Evolutionary conservation across 2,888 invertebrate genomes (phyloP).

Genomic region (Hyalella azteca): DNA sequence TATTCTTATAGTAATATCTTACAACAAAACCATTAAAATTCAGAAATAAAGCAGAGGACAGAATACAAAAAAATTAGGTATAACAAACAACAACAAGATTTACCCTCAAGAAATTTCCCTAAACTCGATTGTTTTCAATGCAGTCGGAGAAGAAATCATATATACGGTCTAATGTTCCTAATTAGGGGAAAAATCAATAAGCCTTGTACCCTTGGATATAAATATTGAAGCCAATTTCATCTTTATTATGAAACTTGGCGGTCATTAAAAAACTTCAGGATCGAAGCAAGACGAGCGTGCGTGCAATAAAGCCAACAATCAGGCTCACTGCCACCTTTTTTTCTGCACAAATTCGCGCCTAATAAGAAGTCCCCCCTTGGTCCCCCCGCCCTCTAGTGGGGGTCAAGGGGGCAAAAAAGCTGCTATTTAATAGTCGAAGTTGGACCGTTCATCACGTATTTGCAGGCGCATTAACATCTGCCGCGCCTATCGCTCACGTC

Average conservation of each 20-base stretch:
- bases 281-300: neutral
- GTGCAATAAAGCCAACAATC: neutral
- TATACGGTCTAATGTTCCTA: too few relatives aligned
- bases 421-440: neutral
- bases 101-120: too few relatives aligned
- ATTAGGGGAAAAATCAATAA: neutral
- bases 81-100: too few relatives aligned
- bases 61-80: too few relatives aligned
- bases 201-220: too few relatives aligned
- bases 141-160: too few relatives aligned
- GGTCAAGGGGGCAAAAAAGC: neutral
- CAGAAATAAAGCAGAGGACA: too few relatives aligned
- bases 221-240: neutral
- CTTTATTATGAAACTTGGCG: neutral
- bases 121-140: too few relatives aligned
- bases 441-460: conserved; percentile 22
- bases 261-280: neutral
- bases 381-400: neutral
- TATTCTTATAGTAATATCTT: too few relatives aligned
- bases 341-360: neutral
- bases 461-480: conserved; percentile 15
- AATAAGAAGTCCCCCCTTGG: neutral
- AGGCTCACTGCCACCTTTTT: too few relatives aligned
- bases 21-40: too few relatives aligned
- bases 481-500: neutral